Conservation (phyloP, 2,797 vertebrate genomes). For the Lerista edwardsae region DNA sequence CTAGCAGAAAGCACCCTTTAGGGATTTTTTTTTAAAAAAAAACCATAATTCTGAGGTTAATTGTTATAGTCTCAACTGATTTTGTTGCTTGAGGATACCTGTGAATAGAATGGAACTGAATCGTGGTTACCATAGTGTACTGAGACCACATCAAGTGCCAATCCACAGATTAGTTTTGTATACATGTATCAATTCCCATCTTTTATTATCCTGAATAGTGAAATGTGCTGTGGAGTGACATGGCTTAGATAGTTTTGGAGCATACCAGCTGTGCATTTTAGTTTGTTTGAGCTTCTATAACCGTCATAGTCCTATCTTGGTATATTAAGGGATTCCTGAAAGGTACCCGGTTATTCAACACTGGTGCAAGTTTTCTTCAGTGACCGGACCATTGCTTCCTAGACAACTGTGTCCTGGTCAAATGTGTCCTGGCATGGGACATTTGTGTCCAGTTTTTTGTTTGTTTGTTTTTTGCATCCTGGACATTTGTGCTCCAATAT, state of each 20-base stretch:
- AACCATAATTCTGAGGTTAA: background rate
- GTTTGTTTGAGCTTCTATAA: slow-evolving; percentile 19
- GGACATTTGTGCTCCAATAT: too few relatives aligned
- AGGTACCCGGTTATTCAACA: slow-evolving; percentile 1
- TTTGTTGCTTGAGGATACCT: background rate
- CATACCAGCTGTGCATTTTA: background rate
- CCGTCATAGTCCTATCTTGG: background rate
- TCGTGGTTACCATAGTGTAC: background rate
- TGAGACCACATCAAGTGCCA: slow-evolving; percentile 12
- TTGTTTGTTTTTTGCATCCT: too few relatives aligned
- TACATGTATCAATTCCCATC: slow-evolving; percentile 36
- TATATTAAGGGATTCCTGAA: slow-evolving; percentile 3
- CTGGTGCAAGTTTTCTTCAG: slow-evolving; percentile 21
- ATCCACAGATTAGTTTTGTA: slow-evolving; percentile 46
- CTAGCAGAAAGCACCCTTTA: background rate
- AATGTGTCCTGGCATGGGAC: too few relatives aligned
- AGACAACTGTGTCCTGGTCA: too few relatives aligned
- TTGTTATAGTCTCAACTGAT: background rate
- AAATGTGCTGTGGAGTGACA: background rate
- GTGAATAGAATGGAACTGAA: slow-evolving; percentile 27
- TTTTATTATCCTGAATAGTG: slow-evolving; percentile 30
- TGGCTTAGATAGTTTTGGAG: background rate
- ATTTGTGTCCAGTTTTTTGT: too few relatives aligned
- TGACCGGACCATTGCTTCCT: too few relatives aligned
- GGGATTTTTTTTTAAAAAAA: background rate